These are phyloP conservation scores for Galagoides demidoff DNA, from an alignment of 2,797 vertebrate species.

Conservation along the genomic window DNA sequence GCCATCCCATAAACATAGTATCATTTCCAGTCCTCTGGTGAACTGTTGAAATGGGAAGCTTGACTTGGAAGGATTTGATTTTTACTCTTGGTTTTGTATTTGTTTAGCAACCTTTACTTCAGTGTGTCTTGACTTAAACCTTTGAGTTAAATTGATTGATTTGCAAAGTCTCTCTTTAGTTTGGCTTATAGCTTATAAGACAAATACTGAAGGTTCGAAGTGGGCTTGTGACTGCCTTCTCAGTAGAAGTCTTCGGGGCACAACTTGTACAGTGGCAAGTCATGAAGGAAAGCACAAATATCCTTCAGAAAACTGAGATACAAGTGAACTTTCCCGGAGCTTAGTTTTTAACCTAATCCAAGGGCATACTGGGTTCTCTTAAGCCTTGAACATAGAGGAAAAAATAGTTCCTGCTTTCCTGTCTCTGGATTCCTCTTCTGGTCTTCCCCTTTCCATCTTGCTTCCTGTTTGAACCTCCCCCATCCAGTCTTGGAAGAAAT, in stretches of 20 bases:
- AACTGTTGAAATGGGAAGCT: not conserved
- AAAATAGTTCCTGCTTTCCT: not conserved
- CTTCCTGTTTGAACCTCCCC: slow-evolving; percentile 10
- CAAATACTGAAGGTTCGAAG: not conserved
- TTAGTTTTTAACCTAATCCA: not conserved
- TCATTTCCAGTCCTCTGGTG: not conserved
- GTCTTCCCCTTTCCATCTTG: not conserved
- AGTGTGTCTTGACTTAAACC: not conserved
- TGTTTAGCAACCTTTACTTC: not conserved
- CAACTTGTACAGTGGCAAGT: not conserved
- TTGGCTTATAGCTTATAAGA: not conserved
- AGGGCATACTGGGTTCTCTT: not conserved
- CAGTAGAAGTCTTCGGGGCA: not conserved
- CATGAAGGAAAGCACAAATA: not conserved
- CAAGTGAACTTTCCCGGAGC: not conserved
- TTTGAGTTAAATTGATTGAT: not conserved
- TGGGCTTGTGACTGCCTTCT: not conserved
- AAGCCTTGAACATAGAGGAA: not conserved
- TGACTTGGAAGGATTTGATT: not conserved
- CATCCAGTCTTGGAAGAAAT: not conserved
- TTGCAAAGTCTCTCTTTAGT: not conserved
- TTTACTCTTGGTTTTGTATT: slow-evolving; percentile 23
- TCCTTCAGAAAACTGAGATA: not conserved
- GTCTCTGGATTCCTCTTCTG: not conserved
- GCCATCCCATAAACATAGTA: not conserved